Evolutionary conservation across 2,797 vertebrate species (phyloP).

Genomic region (Lemur catta): DNA sequence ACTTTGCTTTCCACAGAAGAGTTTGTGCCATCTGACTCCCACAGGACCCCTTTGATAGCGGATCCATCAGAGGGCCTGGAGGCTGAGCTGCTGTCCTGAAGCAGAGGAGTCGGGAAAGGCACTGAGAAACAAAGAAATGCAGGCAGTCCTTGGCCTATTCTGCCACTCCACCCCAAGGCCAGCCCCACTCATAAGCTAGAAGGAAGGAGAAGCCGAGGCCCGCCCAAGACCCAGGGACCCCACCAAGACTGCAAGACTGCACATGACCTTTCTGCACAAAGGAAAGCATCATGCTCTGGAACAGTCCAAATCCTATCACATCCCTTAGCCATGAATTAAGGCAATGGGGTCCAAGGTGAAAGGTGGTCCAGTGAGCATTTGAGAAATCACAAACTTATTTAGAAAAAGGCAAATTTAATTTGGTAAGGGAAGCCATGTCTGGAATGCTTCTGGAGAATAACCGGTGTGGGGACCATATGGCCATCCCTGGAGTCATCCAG

Average conservation of each 20-base stretch:
- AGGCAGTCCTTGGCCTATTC: background rate
- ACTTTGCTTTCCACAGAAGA: constrained; percentile 77
- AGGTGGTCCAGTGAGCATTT: background rate
- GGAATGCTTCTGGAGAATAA: background rate
- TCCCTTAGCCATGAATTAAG: background rate
- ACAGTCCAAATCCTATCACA: background rate
- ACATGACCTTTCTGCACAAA: background rate
- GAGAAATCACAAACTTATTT: background rate
- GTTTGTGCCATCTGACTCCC: constrained; percentile 72
- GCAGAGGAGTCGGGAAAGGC: constrained; percentile 37
- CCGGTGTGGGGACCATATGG: background rate
- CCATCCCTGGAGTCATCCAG: background rate
- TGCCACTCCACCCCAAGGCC: background rate
- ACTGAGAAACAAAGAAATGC: background rate
- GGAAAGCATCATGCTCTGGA: background rate
- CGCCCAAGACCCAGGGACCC: background rate
- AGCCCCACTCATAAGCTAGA: background rate
- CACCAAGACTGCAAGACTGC: background rate
- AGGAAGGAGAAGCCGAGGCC: background rate
- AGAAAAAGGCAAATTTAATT: background rate
- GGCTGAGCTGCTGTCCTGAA: constrained; percentile 54
- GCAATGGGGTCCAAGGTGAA: background rate
- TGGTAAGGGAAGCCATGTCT: background rate
- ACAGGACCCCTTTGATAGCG: constrained; percentile 62
- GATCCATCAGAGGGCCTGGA: constrained; percentile 70